Percentiles rank a stretch among this genome's conserved stretches.
Conservation (phyloP, 2,888 invertebrate species). For the Apoda limacodes region DNA sequence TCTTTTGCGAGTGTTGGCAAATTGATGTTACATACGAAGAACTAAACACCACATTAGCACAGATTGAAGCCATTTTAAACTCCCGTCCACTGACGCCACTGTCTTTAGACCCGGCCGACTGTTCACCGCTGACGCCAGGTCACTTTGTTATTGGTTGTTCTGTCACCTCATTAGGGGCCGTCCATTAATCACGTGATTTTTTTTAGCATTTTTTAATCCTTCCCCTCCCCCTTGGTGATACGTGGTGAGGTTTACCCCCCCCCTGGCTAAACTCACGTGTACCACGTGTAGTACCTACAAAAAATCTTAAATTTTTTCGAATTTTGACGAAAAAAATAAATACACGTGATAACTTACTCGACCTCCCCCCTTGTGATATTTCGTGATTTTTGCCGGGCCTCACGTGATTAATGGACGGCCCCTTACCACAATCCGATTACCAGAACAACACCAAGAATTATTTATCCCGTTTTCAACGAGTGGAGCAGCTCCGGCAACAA, state of each 20-base stretch:
- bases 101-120: constrained; percentile 11
- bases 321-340: too few relatives aligned
- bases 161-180: constrained; percentile 7
- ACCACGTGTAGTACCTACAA: too few relatives aligned
- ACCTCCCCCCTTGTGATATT: too few relatives aligned
- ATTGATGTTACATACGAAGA: constrained; percentile 7
- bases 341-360: too few relatives aligned
- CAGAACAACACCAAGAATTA: background rate
- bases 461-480: background rate
- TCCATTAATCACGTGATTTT: too few relatives aligned
- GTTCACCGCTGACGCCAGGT: constrained; percentile 10
- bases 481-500: constrained; percentile 11
- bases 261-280: constrained; percentile 1
- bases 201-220: too few relatives aligned
- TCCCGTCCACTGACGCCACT: constrained; percentile 12
- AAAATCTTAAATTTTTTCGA: too few relatives aligned
- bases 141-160: constrained; percentile 15
- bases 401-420: too few relatives aligned
- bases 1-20: constrained; percentile 6
- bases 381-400: too few relatives aligned
- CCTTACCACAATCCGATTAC: constrained; percentile 2
- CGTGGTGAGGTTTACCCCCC: too few relatives aligned
- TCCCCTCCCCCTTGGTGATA: too few relatives aligned
- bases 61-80: constrained; percentile 15
- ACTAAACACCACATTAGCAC: constrained; percentile 10